Conservation (phyloP, 2,888 invertebrate genomes). For the Sminthurinus aureus region DNA sequence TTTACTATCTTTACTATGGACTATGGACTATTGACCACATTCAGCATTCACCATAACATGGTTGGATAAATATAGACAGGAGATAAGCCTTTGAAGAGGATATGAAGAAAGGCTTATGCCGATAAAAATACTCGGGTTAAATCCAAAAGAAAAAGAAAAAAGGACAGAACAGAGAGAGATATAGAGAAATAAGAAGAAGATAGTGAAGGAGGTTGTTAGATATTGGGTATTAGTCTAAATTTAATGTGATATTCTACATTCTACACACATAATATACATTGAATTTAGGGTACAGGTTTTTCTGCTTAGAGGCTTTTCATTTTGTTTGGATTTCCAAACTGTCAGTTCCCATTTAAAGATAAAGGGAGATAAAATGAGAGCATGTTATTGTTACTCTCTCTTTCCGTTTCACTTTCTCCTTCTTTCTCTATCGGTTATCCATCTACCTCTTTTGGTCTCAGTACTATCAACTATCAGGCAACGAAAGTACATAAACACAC, state of each 20-base stretch:
- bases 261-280: too few species aligned
- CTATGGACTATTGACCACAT: too few species aligned
- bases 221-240: too few species aligned
- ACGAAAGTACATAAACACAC: not conserved
- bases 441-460: not conserved
- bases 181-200: not conserved
- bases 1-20: too few species aligned
- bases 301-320: not conserved
- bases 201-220: not conserved
- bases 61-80: too few species aligned
- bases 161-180: not conserved
- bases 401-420: not conserved
- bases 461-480: not conserved
- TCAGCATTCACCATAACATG: too few species aligned
- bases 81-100: too few species aligned
- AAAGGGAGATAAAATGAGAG: not conserved
- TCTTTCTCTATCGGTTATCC: not conserved
- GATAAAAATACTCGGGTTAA: too few species aligned
- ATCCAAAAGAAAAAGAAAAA: not conserved
- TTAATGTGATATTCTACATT: too few species aligned
- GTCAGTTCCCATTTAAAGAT: slow-evolving; percentile 7
- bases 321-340: slow-evolving; percentile 16
- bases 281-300: slow-evolving; percentile 3
- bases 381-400: not conserved
- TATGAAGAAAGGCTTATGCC: too few species aligned